Percentiles rank a stretch among this genome's conserved stretches.
phyloP scores from a whole-genome alignment of 2,888 invertebrate species.

The Arge pagana region DNA sequence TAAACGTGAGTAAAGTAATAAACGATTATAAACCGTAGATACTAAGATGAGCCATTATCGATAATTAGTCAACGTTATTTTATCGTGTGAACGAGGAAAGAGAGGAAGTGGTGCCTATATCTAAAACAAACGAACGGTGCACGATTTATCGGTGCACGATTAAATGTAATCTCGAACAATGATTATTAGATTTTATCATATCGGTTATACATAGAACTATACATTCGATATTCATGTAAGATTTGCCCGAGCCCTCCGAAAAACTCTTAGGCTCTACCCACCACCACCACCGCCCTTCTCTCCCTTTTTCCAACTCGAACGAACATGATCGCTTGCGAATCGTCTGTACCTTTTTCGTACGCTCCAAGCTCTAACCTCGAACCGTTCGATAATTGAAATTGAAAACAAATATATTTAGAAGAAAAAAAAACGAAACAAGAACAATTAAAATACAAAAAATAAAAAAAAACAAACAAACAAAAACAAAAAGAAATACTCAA shows the following conservation, averaged over 20 bases:
- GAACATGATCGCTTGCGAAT: no score
- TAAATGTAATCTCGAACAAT: conserved; percentile 16
- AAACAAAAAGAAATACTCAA: no score
- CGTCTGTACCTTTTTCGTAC: no score
- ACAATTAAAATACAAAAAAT: no score
- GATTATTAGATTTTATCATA: conserved; percentile 27
- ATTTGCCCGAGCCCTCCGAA: conserved; percentile 49
- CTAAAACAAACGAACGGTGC: conserved; percentile 42
- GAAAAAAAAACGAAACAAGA: no score
- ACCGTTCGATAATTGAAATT: no score
- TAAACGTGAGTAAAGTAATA: conserved; percentile 4
- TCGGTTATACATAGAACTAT: conserved; percentile 45
- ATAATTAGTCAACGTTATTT: background rate
- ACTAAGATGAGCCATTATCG: background rate
- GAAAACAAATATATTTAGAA: background rate
- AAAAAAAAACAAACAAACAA: no score
- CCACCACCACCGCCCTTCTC: background rate
- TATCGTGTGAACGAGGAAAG: conserved; percentile 33
- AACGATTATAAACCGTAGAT: background rate
- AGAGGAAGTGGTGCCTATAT: conserved; percentile 47
- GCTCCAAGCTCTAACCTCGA: no score
- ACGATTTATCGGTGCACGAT: conserved; percentile 36
- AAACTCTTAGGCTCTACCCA: conserved; percentile 10
- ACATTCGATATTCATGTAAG: conserved; percentile 46
- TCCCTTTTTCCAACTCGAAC: no score